Base-by-base conservation (phyloP, 1,140 invertebrate species). In the Drosophila novamexicana region DNA sequence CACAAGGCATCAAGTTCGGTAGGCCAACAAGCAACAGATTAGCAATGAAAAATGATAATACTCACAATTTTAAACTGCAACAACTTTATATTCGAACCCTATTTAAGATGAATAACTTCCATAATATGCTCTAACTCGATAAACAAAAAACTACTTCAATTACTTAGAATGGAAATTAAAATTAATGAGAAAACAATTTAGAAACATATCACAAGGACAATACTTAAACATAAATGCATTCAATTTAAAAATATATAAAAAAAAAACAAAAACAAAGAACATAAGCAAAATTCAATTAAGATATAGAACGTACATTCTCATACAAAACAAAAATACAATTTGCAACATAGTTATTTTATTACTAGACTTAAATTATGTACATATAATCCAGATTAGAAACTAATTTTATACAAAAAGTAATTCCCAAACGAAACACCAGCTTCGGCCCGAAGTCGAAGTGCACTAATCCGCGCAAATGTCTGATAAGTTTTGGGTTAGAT, bases 191-290 rank as follows among this genome's bases (percentile, higher is more conserved):
- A 85, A 83, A 83, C 83, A 88, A 90, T 91, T 91, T 91, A 91
- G 90, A 91, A 91, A 91, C 89, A 91, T 91, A 91, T 91, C 89
- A 91, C 89, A 91, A 91, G 81, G 89, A 91, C 89, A 91, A 91
- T 91, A 91, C 89, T 91, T 91, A 91, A 83, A 83, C 78, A 85
- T 91, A 68, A 86, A 88, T 89, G 74, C 78, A 85, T 90, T 86
- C 79, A 82, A 80, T 57, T 75, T 81, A 72, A 49, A 75, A 74
- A 75, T 47, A 59, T 52, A 67, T 58, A 64, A 49, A 44, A 62
- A 49, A 61, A 45, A 64, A 56, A 49, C 39, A 14, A 37, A 40
- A n/a, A 57, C 36, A 66, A 52, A 42, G 29, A 14, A 57, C 44
- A 52, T 42, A 62, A 36, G 22, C 22, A 61, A 66, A 69, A 77